Evolutionary conservation across 2,888 invertebrate species (phyloP).

Genomic region (Sinelater perroti): DNA sequence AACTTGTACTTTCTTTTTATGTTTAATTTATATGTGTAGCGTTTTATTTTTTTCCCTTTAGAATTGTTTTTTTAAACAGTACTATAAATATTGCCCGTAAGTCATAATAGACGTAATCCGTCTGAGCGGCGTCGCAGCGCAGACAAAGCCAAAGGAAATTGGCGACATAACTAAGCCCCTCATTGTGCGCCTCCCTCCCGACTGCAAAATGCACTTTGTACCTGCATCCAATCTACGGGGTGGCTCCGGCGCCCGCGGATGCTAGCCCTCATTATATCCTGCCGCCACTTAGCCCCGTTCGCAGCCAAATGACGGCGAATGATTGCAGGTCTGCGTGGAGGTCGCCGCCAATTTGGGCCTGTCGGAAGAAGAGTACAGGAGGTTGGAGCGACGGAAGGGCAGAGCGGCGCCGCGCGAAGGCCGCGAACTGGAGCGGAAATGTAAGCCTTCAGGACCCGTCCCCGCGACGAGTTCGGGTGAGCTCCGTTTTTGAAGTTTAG

Average conservation of each 20-base stretch:
- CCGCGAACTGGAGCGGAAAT: constrained; percentile 23
- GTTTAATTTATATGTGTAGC: too few relatives aligned
- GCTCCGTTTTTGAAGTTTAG: constrained; percentile 13
- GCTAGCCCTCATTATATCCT: constrained; percentile 9
- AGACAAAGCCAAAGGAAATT: constrained; percentile 45
- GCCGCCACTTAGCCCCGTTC: background rate
- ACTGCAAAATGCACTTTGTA: constrained; percentile 35
- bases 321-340: constrained; percentile 41
- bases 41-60: too few relatives aligned
- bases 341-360: constrained; percentile 44
- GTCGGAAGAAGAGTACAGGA: constrained; percentile 39
- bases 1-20: too few relatives aligned
- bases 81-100: too few relatives aligned
- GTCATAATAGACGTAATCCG: constrained; percentile 18
- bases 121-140: constrained; percentile 35
- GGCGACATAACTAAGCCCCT: constrained; percentile 45
- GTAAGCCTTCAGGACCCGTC: constrained; percentile 29
- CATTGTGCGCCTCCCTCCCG: constrained; percentile 38
- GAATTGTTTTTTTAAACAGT: too few relatives aligned
- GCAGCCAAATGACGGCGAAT: constrained; percentile 1
- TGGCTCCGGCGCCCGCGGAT: too few relatives aligned
- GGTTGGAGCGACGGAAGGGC: constrained; percentile 29
- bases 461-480: constrained; percentile 41
- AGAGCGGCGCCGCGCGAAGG: background rate
- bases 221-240: constrained; percentile 31